Evolutionary conservation across 30 jellyfish, hydroid and myxozoan genomes (phyloP), one percentile per base, ranked within the genome.

Genomic region (Aurelia aurita complex sp. Pacific): DNA sequence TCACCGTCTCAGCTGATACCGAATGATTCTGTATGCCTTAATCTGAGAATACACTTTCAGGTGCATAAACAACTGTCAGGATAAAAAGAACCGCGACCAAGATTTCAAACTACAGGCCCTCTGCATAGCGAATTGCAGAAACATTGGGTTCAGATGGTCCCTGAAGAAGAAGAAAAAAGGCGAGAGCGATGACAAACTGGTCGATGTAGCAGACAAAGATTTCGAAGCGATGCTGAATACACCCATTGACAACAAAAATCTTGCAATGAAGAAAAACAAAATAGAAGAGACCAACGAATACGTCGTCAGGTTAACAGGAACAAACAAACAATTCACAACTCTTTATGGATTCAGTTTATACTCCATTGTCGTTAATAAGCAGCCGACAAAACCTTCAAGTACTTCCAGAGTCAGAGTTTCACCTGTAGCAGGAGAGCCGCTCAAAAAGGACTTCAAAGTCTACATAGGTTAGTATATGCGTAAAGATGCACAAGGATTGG

Each of bases 61-160:
- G 65, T 74, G 95, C 64, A 59, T 61, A 4, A 57, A 53, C 66
- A 69, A 75, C 80, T 61, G 81, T 52, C 79, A 36, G 3, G 89
- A 36, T 40, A 86, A 86, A 79, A 70, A 70, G 52, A 79, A 86
- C 63, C 65, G 84, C 13, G 87, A 65, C 66, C 68, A 67, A 16
- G 79, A 65, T n/a, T 75, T 86, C 83, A 77, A 76, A 63, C 17
- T 68, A 69, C 85, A 17, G 5, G 95, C 95, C 43, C 18, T 60
- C 4, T 86, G 95, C 81, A 57, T 71, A 40, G 52, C 54, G 7
- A 32, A 54, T 19, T 84, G 93, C 33, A 53, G 29, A 12, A 79
- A 66, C 32, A 73, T 84, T 69, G 51, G 13, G 35, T 84, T 63
- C 62, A 8, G 0, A 16, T 84, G 93, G 93, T 13, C 87, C 52